These are phyloP conservation scores for Mycetomoellerius zeteki DNA, from an alignment of 1,140 invertebrate genomes.

Conservation along the genomic window DNA sequence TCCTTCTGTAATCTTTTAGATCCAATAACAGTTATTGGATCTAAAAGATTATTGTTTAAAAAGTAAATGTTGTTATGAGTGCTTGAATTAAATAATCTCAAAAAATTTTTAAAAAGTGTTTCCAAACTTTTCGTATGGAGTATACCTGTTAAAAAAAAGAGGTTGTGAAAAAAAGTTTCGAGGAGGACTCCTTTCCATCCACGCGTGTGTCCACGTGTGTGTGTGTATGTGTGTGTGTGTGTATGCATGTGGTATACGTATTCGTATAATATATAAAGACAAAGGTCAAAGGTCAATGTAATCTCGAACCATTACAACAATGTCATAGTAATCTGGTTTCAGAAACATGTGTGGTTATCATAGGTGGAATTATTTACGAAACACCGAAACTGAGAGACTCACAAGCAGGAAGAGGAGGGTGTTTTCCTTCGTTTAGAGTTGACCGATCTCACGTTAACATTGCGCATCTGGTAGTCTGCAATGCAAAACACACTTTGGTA, in stretches of 20 bases:
- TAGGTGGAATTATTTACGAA: constrained; percentile 86
- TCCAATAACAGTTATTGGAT: too few species aligned
- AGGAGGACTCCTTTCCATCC: constrained; percentile 8
- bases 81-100: too few species aligned
- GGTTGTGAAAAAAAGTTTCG: not conserved
- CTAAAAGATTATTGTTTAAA: too few species aligned
- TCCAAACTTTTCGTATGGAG: too few species aligned
- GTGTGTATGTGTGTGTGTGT: constrained; percentile 24
- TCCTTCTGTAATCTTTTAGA: too few species aligned
- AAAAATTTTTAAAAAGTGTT: too few species aligned
- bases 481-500: constrained; percentile 88
- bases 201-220: not conserved
- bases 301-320: constrained; percentile 82
- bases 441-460: constrained; percentile 92
- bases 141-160: too few species aligned
- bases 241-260: constrained; percentile 47
- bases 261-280: constrained; percentile 73
- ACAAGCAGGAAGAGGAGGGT: constrained; percentile 91
- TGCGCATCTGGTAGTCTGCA: constrained; percentile 92
- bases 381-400: constrained; percentile 90
- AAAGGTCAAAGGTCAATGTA: constrained; percentile 76
- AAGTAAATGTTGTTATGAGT: too few species aligned
- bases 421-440: constrained; percentile 91
- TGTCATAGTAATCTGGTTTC: constrained; percentile 80
- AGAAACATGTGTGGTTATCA: constrained; percentile 80